Percentiles rank a stretch among this genome's conserved stretches.
These are phyloP conservation scores for Microchirus variegatus DNA, from an alignment of 2,797 vertebrate genomes.

Conservation along the genomic window DNA sequence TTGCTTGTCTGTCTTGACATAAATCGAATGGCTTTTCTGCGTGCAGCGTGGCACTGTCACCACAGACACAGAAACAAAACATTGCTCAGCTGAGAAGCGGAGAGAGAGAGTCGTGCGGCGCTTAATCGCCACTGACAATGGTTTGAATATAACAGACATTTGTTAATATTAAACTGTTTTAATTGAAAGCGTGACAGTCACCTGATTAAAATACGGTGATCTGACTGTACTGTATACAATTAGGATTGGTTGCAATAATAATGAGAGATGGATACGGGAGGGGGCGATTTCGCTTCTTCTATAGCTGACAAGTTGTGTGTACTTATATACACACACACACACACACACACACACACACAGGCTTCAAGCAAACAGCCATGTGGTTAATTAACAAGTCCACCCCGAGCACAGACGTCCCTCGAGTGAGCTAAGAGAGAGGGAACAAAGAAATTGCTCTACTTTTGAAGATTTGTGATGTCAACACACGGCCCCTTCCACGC, in stretches of 20 bases:
- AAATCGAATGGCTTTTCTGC: no score
- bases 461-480: slow-evolving; percentile 68
- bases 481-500: slow-evolving; percentile 60
- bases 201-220: slow-evolving; percentile 11
- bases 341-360: slow-evolving; percentile 9
- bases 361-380: slow-evolving; percentile 51
- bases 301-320: slow-evolving; percentile 35
- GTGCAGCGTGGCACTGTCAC: no score
- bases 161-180: no score
- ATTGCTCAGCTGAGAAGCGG: no score
- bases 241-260: slow-evolving; percentile 15
- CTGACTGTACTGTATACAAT: slow-evolving; percentile 3
- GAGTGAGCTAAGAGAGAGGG: slow-evolving; percentile 44
- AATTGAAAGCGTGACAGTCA: not conserved
- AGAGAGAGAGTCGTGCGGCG: no score
- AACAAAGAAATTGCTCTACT: slow-evolving; percentile 63
- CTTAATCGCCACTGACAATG: no score
- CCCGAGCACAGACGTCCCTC: slow-evolving; percentile 45
- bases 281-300: slow-evolving; percentile 15
- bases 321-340: slow-evolving; percentile 21
- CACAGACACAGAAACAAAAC: no score
- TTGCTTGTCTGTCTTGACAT: no score
- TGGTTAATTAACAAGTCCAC: slow-evolving; percentile 68
- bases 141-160: no score
- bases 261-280: slow-evolving; percentile 35